Percentiles rank a stretch among this genome's conserved stretches.
Conservation (phyloP, 1,140 invertebrate genomes). For the Ruditapes philippinarum region DNA sequence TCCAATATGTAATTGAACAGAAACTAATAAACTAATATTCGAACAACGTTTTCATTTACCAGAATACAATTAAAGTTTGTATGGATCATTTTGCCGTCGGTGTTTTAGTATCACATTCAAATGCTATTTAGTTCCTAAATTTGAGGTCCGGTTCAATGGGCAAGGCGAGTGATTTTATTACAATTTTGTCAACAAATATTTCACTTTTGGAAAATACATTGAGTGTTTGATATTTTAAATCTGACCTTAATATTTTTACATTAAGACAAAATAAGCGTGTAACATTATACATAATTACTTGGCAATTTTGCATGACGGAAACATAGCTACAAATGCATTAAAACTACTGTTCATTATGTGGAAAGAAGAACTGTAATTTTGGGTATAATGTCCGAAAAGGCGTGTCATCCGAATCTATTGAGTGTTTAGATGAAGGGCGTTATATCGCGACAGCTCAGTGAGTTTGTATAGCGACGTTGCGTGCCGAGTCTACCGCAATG, state of each 20-base stretch:
- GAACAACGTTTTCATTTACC: constrained; percentile 19
- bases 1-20: constrained; percentile 35
- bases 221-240: not conserved
- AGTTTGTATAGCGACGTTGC: constrained; percentile 37
- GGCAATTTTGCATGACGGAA: not conserved
- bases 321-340: not conserved
- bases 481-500: constrained; percentile 55
- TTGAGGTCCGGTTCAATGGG: not conserved
- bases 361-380: constrained; percentile 3
- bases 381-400: constrained; percentile 39
- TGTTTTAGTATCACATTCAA: not conserved
- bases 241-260: too few relatives aligned
- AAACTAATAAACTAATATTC: constrained; percentile 52
- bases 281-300: not conserved
- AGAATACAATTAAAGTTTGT: constrained; percentile 8
- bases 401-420: constrained; percentile 56
- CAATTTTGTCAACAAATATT: not conserved
- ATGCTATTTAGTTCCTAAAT: not conserved
- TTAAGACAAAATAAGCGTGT: not conserved
- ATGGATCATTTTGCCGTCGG: not conserved
- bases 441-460: not conserved
- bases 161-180: not conserved
- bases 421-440: constrained; percentile 43
- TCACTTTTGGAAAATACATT: not conserved
- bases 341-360: not conserved